phyloP scores from a whole-genome alignment of 2,113 vertebrate species.

The Atlantisia rogersi region DNA sequence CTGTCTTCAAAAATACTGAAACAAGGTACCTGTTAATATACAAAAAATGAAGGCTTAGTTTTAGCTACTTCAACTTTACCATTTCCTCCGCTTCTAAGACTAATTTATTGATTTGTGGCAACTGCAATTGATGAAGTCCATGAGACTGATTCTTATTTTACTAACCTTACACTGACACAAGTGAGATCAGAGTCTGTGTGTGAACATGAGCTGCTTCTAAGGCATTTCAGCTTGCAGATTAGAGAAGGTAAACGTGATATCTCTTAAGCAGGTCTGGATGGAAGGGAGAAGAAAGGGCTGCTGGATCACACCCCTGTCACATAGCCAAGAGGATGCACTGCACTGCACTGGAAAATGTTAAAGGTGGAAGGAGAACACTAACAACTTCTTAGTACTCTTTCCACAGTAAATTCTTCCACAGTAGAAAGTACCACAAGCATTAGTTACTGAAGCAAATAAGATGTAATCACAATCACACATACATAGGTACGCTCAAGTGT shows the following conservation, averaged over 20 bases:
- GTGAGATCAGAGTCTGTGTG: not conserved
- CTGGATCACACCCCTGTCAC: not conserved
- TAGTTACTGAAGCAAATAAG: not conserved
- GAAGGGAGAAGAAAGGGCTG: not conserved
- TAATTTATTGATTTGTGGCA: not conserved
- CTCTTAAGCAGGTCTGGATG: not conserved
- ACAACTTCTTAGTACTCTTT: not conserved
- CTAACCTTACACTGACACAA: not conserved
- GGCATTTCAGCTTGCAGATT: not conserved
- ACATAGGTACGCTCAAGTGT: not conserved
- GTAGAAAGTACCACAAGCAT: not conserved
- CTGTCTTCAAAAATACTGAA: not conserved
- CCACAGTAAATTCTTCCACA: not conserved
- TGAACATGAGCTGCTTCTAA: not conserved
- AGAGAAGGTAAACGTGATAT: not conserved
- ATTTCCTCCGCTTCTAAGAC: not conserved
- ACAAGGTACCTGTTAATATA: not conserved
- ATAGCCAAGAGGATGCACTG: not conserved
- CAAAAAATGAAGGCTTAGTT: not conserved
- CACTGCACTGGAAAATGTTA: not conserved
- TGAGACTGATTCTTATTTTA: not conserved
- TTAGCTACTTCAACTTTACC: not conserved
- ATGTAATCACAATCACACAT: not conserved
- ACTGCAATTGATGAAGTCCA: not conserved
- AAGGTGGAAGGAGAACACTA: not conserved